Percentiles rank a stretch among this genome's conserved stretches.
These are phyloP conservation scores for Crax fasciolata DNA, from an alignment of 2,797 vertebrate genomes.

Conservation along the genomic window DNA sequence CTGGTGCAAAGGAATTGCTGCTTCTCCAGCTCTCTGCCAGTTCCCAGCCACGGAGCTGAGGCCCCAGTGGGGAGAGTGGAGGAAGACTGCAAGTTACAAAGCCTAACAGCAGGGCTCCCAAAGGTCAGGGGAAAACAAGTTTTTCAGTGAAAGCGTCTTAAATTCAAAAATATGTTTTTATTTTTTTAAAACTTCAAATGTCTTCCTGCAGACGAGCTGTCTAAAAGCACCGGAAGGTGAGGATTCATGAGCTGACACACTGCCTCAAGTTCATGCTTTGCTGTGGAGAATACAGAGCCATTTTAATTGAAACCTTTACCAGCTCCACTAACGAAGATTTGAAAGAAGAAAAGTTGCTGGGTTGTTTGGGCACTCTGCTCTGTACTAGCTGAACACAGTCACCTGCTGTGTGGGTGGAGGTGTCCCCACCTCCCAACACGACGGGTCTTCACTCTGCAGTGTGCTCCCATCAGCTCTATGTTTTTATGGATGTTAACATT, in stretches of 20 bases:
- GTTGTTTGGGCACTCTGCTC: not conserved
- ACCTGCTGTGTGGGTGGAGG: rapidly evolving
- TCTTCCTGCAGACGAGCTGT: not conserved
- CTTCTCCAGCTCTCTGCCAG: not conserved
- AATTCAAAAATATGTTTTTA: not conserved
- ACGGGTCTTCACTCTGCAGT: not conserved
- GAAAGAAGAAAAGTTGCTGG: not conserved
- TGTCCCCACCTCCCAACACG: not conserved
- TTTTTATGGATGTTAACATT: not conserved
- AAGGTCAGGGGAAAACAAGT: not conserved
- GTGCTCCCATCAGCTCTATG: not conserved
- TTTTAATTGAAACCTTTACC: not conserved
- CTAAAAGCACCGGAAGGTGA: not conserved
- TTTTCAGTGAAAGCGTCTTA: not conserved
- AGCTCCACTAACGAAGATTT: not conserved
- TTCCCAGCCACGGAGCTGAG: not conserved
- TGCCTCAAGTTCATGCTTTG: not conserved
- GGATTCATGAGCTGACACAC: not conserved
- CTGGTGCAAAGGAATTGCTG: not conserved
- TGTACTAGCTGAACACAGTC: not conserved
- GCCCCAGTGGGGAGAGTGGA: not conserved
- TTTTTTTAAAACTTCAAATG: not conserved
- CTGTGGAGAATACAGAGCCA: rapidly evolving
- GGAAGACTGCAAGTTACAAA: not conserved
- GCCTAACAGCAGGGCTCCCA: not conserved